phyloP scores from a whole-genome alignment of 2,888 invertebrate genomes.

The Polyommatus iphigenia region DNA sequence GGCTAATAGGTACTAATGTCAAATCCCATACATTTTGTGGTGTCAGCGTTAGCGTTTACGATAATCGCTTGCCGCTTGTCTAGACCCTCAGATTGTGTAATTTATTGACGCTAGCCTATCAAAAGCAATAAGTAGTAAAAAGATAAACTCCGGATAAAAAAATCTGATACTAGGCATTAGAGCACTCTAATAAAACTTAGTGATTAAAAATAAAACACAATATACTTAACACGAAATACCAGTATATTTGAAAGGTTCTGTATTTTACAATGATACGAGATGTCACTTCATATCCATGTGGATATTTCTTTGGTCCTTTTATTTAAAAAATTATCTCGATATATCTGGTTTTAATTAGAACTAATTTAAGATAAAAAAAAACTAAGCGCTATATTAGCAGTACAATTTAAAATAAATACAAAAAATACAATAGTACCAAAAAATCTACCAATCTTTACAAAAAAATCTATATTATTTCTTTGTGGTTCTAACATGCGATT shows the following conservation, averaged over 20 bases:
- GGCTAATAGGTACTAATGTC: too few relatives aligned
- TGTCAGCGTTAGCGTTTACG: too few relatives aligned
- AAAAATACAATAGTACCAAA: not conserved
- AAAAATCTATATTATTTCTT: not conserved
- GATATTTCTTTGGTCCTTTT: constrained; percentile 23
- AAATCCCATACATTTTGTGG: too few relatives aligned
- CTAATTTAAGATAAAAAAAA: not conserved
- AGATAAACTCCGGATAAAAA: too few relatives aligned
- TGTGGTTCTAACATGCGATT: not conserved
- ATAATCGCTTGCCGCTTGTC: too few relatives aligned
- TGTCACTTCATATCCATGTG: not conserved
- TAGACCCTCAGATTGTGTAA: too few relatives aligned
- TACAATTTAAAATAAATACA: not conserved
- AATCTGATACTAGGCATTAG: too few relatives aligned
- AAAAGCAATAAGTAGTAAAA: too few relatives aligned
- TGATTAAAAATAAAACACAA: not conserved
- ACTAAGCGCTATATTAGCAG: not conserved
- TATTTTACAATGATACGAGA: constrained; percentile 11
- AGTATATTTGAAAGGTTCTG: constrained; percentile 29
- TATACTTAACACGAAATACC: constrained; percentile 22
- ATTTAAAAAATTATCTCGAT: not conserved
- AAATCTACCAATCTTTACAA: not conserved
- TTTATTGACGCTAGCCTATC: too few relatives aligned
- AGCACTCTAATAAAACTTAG: not conserved
- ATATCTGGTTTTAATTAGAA: not conserved